Evolutionary conservation across 2,888 invertebrate genomes (phyloP).

Genomic region (Yponomeuta malinellus): DNA sequence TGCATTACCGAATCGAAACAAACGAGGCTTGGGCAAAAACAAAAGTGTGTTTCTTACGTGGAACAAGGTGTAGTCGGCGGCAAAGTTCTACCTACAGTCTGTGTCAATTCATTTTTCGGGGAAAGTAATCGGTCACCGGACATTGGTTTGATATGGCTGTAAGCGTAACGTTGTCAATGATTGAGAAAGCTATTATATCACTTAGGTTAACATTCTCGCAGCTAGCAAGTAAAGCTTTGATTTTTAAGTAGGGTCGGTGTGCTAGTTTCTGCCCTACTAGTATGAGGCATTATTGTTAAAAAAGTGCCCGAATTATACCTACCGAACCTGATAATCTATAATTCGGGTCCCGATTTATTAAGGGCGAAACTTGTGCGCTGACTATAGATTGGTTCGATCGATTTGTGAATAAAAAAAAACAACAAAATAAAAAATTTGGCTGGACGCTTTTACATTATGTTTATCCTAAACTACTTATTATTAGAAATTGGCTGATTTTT

Average conservation of each 20-base stretch:
- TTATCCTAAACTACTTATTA: conserved; percentile 21
- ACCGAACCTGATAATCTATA: too few species aligned
- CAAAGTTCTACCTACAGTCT: conserved; percentile 16
- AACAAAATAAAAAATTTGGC: conserved; percentile 52
- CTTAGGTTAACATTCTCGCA: conserved; percentile 43
- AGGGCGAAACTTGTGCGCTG: neutral
- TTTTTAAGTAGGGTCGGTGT: conserved; percentile 17
- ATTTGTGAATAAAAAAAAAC: conserved; percentile 18
- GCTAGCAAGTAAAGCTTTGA: conserved; percentile 61
- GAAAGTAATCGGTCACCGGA: conserved; percentile 23
- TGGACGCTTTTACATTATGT: conserved; percentile 48
- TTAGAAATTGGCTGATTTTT: conserved; percentile 63
- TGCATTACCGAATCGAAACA: too few species aligned
- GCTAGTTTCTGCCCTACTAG: neutral
- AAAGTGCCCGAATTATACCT: too few species aligned
- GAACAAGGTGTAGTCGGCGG: neutral
- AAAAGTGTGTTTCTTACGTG: neutral
- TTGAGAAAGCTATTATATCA: conserved; percentile 29
- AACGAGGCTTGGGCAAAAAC: neutral
- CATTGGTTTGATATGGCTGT: neutral
- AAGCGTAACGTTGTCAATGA: conserved; percentile 23
- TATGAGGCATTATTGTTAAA: neutral
- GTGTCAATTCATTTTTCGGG: conserved; percentile 26
- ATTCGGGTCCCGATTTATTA: neutral
- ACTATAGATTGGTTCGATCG: conserved; percentile 22